These are phyloP conservation scores for Netelia fuscicornis DNA, from an alignment of 2,888 invertebrate genomes.

Conservation along the genomic window DNA sequence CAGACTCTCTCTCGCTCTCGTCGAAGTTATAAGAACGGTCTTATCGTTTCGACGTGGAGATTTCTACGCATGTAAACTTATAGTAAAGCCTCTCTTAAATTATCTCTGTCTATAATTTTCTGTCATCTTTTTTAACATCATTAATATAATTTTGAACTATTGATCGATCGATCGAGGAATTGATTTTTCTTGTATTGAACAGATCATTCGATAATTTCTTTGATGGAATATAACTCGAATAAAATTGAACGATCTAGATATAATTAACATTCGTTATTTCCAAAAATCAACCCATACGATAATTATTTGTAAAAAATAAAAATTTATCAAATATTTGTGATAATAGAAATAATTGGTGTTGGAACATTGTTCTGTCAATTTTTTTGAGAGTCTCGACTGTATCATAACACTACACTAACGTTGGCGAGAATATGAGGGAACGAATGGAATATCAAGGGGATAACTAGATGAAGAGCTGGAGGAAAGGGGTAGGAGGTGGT, in stretches of 20 bases:
- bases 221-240: no score
- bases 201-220: no score
- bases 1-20: slow-evolving; percentile 54
- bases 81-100: slow-evolving; percentile 38
- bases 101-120: neutral
- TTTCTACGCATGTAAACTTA: slow-evolving; percentile 32
- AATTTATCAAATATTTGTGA: neutral
- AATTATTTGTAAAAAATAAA: neutral
- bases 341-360: neutral
- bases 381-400: slow-evolving; percentile 31
- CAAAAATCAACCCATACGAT: no score
- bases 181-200: neutral
- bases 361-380: neutral
- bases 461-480: slow-evolving; percentile 29
- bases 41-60: slow-evolving; percentile 58
- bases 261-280: no score
- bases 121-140: neutral
- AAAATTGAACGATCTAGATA: no score
- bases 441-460: slow-evolving; percentile 56
- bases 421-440: slow-evolving; percentile 57
- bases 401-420: slow-evolving; percentile 39
- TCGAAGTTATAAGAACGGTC: slow-evolving; percentile 69
- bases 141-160: no score
- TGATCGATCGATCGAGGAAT: neutral
- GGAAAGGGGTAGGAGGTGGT: slow-evolving; percentile 35